Evolutionary conservation across 35 echinoderm and acorn worm species (phyloP).

Genomic region (Heliocidaris tuberculata): DNA sequence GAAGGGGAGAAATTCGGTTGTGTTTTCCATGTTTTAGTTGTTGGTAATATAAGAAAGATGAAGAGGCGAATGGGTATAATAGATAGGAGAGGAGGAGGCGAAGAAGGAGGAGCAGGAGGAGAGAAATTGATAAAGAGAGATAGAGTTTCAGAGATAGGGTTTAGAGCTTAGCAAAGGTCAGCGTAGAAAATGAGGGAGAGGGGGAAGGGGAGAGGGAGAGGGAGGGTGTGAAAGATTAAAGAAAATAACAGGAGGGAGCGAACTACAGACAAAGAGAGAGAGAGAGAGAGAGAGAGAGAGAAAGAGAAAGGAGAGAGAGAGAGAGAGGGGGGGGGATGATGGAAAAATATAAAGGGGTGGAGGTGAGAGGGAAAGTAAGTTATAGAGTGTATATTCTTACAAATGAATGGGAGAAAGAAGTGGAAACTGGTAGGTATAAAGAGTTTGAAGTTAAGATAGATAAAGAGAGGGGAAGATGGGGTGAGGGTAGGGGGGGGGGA

Average conservation of each 20-base stretch:
- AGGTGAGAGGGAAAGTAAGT: not conserved
- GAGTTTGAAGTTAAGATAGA: not conserved
- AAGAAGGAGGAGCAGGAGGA: not conserved
- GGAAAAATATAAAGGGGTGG: not conserved
- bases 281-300: not conserved
- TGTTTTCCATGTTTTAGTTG: not conserved
- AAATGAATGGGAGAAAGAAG: not conserved
- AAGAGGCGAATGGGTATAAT: not conserved
- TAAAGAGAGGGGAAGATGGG: too few relatives aligned
- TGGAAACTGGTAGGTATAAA: not conserved
- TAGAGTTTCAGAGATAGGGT: too few relatives aligned
- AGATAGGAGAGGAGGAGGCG: not conserved
- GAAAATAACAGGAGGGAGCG: too few relatives aligned
- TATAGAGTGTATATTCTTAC: not conserved
- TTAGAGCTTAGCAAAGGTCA: too few relatives aligned
- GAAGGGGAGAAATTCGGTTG: not conserved
- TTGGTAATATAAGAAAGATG: too few relatives aligned
- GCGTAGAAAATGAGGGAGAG: not conserved
- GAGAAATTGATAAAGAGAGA: not conserved
- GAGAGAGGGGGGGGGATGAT: not conserved
- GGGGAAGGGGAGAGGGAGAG: not conserved
- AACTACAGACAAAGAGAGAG: not conserved
- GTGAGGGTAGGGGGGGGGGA: too few relatives aligned
- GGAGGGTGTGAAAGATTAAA: too few relatives aligned
- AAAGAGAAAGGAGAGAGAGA: not conserved